phyloP scores from a whole-genome alignment of 2,113 vertebrate species.

The Xerus inauris region DNA sequence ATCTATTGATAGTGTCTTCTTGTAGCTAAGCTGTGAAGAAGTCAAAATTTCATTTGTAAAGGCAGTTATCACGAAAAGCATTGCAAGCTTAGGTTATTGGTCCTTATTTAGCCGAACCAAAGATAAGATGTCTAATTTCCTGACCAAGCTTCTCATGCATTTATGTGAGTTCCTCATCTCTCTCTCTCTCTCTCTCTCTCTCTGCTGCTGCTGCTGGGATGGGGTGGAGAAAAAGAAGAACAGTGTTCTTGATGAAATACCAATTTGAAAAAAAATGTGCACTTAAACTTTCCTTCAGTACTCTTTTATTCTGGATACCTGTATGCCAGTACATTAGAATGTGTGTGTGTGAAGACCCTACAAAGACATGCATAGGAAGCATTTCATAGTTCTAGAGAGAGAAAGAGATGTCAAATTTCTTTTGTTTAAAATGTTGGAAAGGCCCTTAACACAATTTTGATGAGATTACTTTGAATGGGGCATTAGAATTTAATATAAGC shows the following conservation, averaged over 20 bases:
- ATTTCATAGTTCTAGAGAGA: background rate
- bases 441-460: background rate
- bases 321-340: background rate
- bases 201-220: constrained; percentile 40
- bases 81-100: constrained; percentile 87
- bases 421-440: constrained; percentile 29
- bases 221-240: constrained; percentile 6
- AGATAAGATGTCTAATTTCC: constrained; percentile 93
- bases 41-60: constrained; percentile 90
- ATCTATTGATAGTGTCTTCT: constrained; percentile 87
- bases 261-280: constrained; percentile 67
- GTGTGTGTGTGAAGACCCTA: background rate
- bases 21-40: constrained; percentile 87
- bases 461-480: background rate
- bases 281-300: background rate
- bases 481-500: background rate
- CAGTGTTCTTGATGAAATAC: constrained; percentile 70
- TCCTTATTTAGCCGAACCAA: constrained; percentile 86
- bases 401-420: background rate
- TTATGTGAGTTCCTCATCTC: background rate
- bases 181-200: background rate
- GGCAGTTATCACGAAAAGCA: constrained; percentile 86
- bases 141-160: constrained; percentile 80
- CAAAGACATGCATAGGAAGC: background rate
- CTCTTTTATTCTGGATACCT: constrained; percentile 38